Evolutionary conservation across 1,140 invertebrate genomes (phyloP).

Genomic region (Pseudomyrmex cubaensis): DNA sequence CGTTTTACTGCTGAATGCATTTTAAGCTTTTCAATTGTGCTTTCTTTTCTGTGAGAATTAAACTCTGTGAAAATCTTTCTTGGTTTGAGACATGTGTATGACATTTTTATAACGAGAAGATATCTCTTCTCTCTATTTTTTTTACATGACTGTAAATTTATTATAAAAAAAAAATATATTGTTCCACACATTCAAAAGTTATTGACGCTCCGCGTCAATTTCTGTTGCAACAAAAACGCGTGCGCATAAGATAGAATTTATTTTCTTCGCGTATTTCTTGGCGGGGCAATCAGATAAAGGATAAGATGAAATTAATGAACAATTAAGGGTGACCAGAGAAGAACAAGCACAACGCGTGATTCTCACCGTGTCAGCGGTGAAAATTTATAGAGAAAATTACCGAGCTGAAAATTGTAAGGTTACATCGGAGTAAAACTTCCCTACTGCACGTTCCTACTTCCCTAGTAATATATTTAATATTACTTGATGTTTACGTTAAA

Average conservation of each 20-base stretch:
- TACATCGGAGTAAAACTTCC: slow-evolving; percentile 68
- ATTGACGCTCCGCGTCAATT: neutral
- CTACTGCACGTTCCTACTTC: slow-evolving; percentile 62
- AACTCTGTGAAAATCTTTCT: too few species aligned
- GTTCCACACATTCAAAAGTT: neutral
- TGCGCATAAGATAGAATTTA: neutral
- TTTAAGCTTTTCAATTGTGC: too few species aligned
- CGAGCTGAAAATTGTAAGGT: slow-evolving; percentile 73
- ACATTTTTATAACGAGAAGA: too few species aligned
- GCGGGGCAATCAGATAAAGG: neutral
- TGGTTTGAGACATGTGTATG: too few species aligned
- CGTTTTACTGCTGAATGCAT: too few species aligned
- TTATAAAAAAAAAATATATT: slow-evolving; percentile 4
- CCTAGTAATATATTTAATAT: slow-evolving; percentile 74
- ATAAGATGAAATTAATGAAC: slow-evolving; percentile 12
- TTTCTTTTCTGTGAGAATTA: too few species aligned
- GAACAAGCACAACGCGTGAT: neutral
- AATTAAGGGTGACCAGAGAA: neutral
- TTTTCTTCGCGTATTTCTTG: slow-evolving; percentile 18
- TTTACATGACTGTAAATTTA: neutral
- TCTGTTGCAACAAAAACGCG: slow-evolving; percentile 12
- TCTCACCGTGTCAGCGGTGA: slow-evolving; percentile 40
- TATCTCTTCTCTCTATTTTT: too few species aligned
- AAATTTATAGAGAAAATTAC: slow-evolving; percentile 62
- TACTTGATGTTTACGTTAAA: slow-evolving; percentile 75